Evolutionary conservation across 2,113 vertebrate genomes (phyloP).

Genomic region (Mirounga angustirostris): DNA sequence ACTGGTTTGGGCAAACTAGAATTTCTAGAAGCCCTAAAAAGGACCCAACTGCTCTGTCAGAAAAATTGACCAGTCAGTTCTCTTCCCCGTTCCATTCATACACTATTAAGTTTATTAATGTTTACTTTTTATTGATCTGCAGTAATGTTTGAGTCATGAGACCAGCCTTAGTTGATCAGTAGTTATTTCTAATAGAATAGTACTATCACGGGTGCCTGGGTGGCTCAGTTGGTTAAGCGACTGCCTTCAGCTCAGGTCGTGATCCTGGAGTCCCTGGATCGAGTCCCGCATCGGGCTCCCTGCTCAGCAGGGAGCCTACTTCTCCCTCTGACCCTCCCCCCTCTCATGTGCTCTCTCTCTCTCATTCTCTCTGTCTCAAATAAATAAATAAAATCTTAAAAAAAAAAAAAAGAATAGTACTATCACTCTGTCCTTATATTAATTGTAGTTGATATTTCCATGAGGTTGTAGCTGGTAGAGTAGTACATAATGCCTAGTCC

Average conservation of each 20-base stretch:
- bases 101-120: neutral
- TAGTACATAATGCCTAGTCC: neutral
- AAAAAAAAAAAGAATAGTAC: neutral
- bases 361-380: no score
- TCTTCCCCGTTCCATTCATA: neutral
- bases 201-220: neutral
- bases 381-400: no score
- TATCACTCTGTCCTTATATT: neutral
- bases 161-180: neutral
- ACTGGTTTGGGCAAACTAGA: neutral
- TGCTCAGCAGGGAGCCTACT: no score
- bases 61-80: neutral
- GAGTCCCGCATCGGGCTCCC: no score
- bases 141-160: neutral
- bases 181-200: neutral
- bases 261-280: no score
- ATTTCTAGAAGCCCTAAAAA: neutral
- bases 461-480: neutral
- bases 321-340: no score
- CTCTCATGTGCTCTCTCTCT: no score
- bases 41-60: neutral
- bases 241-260: no score
- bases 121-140: neutral
- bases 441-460: neutral
- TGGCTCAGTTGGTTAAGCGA: no score